A percentile compares a stretch with the other conserved stretches of the same genome.
phyloP scores from a whole-genome alignment of 2,888 invertebrate genomes.

The Aleiodes alternator region DNA sequence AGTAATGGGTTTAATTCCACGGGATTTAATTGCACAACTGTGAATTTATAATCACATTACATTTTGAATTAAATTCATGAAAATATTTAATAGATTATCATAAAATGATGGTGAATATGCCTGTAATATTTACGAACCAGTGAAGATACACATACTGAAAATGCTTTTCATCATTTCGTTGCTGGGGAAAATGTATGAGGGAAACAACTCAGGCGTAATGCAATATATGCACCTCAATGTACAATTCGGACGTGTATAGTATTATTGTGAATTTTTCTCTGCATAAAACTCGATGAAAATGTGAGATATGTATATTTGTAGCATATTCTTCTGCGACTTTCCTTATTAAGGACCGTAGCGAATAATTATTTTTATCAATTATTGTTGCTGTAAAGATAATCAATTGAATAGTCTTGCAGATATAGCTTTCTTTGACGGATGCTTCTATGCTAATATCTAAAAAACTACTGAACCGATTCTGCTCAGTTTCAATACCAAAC shows the following conservation, averaged over 20 bases:
- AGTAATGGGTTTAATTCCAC: no score
- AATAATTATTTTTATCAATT: no score
- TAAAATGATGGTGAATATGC: background rate
- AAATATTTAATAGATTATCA: no score
- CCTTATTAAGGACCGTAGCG: background rate
- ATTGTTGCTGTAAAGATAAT: no score
- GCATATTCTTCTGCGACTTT: conserved; percentile 36
- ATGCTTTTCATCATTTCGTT: conserved; percentile 4
- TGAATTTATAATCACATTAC: no score
- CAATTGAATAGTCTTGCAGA: no score
- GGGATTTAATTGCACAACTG: no score
- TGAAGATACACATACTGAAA: conserved; percentile 11
- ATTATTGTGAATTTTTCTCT: conserved; percentile 1
- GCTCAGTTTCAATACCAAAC: no score
- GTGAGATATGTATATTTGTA: conserved; percentile 3
- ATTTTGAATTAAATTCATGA: no score
- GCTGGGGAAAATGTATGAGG: conserved; percentile 16
- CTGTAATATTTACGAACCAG: conserved; percentile 1
- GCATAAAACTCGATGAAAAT: background rate
- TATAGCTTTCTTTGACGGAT: no score
- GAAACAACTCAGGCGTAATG: conserved; percentile 42
- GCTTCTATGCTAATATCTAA: no score
- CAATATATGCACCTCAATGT: conserved; percentile 46
- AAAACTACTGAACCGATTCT: no score
- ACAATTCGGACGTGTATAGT: conserved; percentile 35